A percentile compares a stretch with the other conserved stretches of the same genome.
These are phyloP conservation scores for Sebastes matsubarae DNA, from an alignment of 2,797 vertebrate genomes.

Conservation along the genomic window DNA sequence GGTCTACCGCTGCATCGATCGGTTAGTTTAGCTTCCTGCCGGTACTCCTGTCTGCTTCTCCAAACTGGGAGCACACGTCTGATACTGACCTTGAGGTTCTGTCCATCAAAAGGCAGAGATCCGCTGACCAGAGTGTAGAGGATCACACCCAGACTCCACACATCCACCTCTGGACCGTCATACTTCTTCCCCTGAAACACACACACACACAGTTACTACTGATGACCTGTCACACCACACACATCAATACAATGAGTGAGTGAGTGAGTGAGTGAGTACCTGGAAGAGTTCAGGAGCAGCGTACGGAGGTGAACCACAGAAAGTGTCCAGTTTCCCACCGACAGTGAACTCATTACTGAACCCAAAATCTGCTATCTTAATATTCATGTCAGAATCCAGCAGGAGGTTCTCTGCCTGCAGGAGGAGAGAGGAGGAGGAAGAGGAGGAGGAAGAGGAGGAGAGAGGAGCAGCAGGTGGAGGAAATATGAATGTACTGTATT, in stretches of 20 bases:
- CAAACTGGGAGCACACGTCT: no score
- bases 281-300: neutral
- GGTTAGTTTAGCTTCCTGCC: no score
- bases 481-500: neutral
- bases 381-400: slow-evolving; percentile 95
- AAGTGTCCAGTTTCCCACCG: slow-evolving; percentile 93
- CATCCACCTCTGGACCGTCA: slow-evolving; percentile 93
- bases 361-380: slow-evolving; percentile 95
- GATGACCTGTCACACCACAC: no score
- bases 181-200: slow-evolving; percentile 87
- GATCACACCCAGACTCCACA: slow-evolving; percentile 95
- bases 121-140: slow-evolving; percentile 94
- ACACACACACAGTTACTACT: neutral
- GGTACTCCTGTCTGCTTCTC: no score
- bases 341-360: slow-evolving; percentile 95
- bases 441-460: neutral
- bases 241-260: neutral
- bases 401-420: slow-evolving; percentile 67
- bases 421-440: neutral
- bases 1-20: no score
- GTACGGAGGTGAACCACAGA: slow-evolving; percentile 44
- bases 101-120: slow-evolving; percentile 92
- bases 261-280: neutral
- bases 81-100: slow-evolving; percentile 72
- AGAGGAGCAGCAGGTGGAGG: neutral